Conservation (phyloP, 1,140 invertebrate species). For the Coenobita brevimanus region DNA sequence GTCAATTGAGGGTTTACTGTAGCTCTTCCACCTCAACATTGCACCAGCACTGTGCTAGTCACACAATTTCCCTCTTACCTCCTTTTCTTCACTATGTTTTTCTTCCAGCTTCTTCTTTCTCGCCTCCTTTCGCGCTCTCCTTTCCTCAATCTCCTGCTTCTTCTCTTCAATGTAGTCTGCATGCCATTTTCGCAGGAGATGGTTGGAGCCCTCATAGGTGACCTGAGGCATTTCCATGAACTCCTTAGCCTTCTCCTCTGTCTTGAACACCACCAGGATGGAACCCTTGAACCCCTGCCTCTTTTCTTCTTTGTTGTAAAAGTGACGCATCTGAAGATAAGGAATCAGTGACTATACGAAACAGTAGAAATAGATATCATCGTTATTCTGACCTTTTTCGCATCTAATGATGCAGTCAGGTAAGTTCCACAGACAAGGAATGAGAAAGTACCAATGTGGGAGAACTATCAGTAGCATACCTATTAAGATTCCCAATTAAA, state of each 20-base stretch:
- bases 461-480: no score
- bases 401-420: no score
- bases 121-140: conserved; percentile 74
- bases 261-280: conserved; percentile 88
- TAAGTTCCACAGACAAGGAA: no score
- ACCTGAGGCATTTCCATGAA: conserved; percentile 80
- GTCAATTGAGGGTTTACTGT: no score
- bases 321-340: conserved; percentile 80
- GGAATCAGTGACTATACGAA: no score
- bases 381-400: no score
- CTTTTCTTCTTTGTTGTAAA: conserved; percentile 78
- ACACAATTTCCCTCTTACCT: conserved; percentile 73
- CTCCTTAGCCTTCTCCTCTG: conserved; percentile 81
- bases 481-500: no score
- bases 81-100: conserved; percentile 71
- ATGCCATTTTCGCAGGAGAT: conserved; percentile 83
- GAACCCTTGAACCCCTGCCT: conserved; percentile 91
- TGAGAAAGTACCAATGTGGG: no score
- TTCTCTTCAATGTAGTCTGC: conserved; percentile 82
- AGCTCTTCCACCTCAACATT: no score
- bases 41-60: no score
- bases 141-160: conserved; percentile 79
- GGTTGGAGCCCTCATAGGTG: conserved; percentile 81
- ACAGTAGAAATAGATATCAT: no score
- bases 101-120: conserved; percentile 72